Base-by-base conservation (phyloP, 2,888 invertebrate species). In the Abscondita cerata region DNA sequence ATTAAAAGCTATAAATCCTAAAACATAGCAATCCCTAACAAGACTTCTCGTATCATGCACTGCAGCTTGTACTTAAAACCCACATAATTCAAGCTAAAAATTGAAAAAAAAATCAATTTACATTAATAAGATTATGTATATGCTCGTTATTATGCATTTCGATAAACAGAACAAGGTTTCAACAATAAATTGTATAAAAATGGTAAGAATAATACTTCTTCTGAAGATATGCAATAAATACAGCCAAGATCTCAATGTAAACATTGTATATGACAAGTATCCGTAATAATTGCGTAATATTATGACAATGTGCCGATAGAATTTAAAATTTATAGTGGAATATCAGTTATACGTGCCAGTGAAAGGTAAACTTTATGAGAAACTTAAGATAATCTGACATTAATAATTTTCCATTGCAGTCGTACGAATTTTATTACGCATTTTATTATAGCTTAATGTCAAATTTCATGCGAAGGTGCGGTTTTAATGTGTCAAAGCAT, bases 291-390 rank as follows among this genome's bases (percentile, higher is more conserved):
- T 61, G 52, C 61, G 52, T 61, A 56, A 61, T 52, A 19, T 61
- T 56, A 53, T 41, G 53, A 61, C 52, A 61, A 56, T 61, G 61
- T 56, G 48, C 38, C 52, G 52, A 52, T 61, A 51, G 51, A 59
- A 54, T 53, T 47, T 62, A 52, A 54, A 65, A 58, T 58, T 59
- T 54, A 65, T 59, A 34, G 58, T 44, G 20, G 56, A 62, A 53
- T 52, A 52, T 59, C 59, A 59, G 59, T 58, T n/a, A 60, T 61
- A 62, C 54, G 65, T 60, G 62, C 62, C 56, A 65, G 65, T 65
- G 65, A 65, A 65, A 65, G 65, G 65, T 53, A 48, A 46, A 52
- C 55, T 65, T 65, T 62, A 62, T 41, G 54, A 54, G 38, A 40
- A 12, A 58, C 52, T 46, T 47, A 52, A 46, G 48, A 46, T 62